A percentile compares a stretch with the other conserved stretches of the same genome.
Conservation (phyloP, 2,113 vertebrate species). For the Serilophus lunatus region DNA sequence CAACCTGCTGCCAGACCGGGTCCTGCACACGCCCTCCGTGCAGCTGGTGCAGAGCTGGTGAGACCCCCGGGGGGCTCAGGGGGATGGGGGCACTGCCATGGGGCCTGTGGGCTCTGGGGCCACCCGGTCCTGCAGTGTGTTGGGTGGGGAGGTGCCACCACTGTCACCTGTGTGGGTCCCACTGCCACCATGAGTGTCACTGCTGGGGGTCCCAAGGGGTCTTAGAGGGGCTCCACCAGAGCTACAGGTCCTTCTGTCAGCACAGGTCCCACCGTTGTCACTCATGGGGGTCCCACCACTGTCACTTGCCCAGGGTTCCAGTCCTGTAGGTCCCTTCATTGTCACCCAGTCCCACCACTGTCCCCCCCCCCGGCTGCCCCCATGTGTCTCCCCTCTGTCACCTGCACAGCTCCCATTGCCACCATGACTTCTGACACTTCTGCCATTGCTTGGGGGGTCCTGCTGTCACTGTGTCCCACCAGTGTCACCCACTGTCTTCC, state of each 20-base stretch:
- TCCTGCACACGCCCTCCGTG: conserved; percentile 87
- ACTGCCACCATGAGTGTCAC: too few relatives aligned
- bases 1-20: conserved; percentile 86
- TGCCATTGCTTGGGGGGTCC: rapidly evolving
- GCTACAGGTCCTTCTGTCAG: too few relatives aligned
- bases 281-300: rapidly evolving
- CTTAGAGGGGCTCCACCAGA: too few relatives aligned
- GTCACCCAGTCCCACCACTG: not conserved
- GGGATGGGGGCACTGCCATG: not conserved
- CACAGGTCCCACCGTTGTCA: rapidly evolving
- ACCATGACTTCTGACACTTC: rapidly evolving
- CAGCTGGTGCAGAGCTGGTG: conserved; percentile 93
- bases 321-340: rapidly evolving
- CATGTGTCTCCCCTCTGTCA: rapidly evolving
- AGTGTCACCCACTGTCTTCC: not conserved
- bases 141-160: not conserved
- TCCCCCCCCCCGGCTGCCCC: not conserved
- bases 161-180: rapidly evolving
- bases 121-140: rapidly evolving
- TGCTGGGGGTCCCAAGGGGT: too few relatives aligned
- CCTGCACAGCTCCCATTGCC: rapidly evolving
- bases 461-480: not conserved
- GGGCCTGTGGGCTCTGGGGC: rapidly evolving
- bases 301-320: not conserved
- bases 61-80: not conserved